Evolutionary conservation across 2,113 vertebrate genomes (phyloP).

Genomic region (Caranx melampygus): DNA sequence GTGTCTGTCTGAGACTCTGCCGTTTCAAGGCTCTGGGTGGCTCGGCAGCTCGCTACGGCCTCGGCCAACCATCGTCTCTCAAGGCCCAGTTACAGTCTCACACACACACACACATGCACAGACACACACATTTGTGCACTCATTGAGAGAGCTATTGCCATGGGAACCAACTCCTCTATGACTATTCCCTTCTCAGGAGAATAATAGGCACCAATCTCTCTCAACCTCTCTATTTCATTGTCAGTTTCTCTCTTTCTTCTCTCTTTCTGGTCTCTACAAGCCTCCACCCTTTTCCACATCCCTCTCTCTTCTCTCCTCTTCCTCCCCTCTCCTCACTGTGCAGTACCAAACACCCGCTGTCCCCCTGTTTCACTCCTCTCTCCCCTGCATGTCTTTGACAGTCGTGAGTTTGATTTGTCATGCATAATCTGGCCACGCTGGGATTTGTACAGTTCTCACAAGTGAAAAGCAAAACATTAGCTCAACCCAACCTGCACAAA

Average conservation of each 20-base stretch:
- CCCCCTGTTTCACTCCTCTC: slow-evolving; percentile 14
- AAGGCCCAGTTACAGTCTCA: slow-evolving; percentile 57
- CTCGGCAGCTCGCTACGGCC: slow-evolving; percentile 30
- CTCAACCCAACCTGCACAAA: slow-evolving; percentile 31
- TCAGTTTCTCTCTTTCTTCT: slow-evolving; percentile 47
- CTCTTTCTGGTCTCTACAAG: slow-evolving; percentile 4
- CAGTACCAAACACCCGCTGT: slow-evolving; percentile 34
- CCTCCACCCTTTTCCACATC: slow-evolving; percentile 38
- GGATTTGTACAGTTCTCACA: slow-evolving; percentile 47
- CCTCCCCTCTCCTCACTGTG: slow-evolving; percentile 10
- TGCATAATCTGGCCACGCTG: slow-evolving; percentile 49
- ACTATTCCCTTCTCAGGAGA: slow-evolving; percentile 78
- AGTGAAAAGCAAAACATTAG: slow-evolving; percentile 38
- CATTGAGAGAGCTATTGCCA: slow-evolving; percentile 80
- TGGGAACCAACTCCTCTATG: slow-evolving; percentile 85
- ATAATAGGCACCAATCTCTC: slow-evolving; percentile 84
- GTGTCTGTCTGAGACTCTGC: slow-evolving; percentile 42
- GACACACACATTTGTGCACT: slow-evolving; percentile 13
- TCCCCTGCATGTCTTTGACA: slow-evolving; percentile 31
- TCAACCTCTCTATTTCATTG: slow-evolving; percentile 64
- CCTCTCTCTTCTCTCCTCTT: not conserved
- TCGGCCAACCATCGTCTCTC: slow-evolving; percentile 55
- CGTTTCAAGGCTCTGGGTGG: slow-evolving; percentile 53
- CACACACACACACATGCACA: slow-evolving; percentile 18
- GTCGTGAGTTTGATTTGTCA: slow-evolving; percentile 54